A percentile compares a stretch with the other conserved stretches of the same genome.
phyloP scores from a whole-genome alignment of 2,797 vertebrate genomes.

The Hozukius guyotensis region DNA sequence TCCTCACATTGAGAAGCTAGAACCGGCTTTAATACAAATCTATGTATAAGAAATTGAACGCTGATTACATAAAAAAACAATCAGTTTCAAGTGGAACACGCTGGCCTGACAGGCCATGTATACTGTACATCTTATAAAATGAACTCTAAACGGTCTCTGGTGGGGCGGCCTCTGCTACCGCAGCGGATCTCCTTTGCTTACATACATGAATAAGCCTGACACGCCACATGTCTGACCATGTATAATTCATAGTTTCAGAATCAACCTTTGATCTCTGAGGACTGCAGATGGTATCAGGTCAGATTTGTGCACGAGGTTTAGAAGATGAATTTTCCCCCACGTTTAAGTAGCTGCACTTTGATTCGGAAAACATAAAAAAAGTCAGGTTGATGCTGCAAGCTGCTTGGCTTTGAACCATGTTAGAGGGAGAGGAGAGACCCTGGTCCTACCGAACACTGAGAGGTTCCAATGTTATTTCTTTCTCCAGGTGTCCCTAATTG shows the following conservation, averaged over 20 bases:
- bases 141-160: not conserved
- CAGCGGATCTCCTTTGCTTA: slow-evolving; percentile 21
- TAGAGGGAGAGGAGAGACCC: not conserved
- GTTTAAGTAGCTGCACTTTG: slow-evolving; percentile 38
- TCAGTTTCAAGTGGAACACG: too few relatives aligned
- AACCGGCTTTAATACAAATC: not conserved
- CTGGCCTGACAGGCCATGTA: not conserved
- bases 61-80: too few relatives aligned
- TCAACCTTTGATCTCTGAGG: slow-evolving; percentile 52
- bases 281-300: slow-evolving; percentile 53
- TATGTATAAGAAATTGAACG: not conserved
- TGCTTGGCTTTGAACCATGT: slow-evolving; percentile 32
- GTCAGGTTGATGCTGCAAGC: not conserved
- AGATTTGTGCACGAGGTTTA: slow-evolving; percentile 23
- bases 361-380: slow-evolving; percentile 29
- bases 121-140: not conserved
- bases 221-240: slow-evolving; percentile 52
- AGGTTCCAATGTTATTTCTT: not conserved
- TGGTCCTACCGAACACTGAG: not conserved
- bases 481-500: not conserved
- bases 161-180: not conserved
- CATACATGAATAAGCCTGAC: slow-evolving; percentile 54
- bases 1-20: not conserved
- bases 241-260: slow-evolving; percentile 55
- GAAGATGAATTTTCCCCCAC: slow-evolving; percentile 11